Percentiles rank a stretch among this genome's conserved stretches.
Evolutionary conservation across 2,113 vertebrate species (phyloP).

Genomic region (Felis chaus): DNA sequence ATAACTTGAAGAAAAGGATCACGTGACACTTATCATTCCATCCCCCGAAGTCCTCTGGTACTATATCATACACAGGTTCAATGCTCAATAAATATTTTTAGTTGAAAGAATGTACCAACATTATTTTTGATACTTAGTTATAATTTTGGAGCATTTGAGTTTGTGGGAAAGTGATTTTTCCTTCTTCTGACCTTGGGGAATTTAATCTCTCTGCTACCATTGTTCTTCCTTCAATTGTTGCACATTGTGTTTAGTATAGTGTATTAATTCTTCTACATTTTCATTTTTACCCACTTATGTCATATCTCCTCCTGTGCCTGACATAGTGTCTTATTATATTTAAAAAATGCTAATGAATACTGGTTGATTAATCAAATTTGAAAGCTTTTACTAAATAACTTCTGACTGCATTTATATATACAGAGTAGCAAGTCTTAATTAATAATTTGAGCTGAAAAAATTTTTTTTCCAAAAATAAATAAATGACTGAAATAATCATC

Average conservation of each 20-base stretch:
- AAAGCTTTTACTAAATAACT: not conserved
- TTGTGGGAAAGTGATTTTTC: not conserved
- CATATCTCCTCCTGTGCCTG: not conserved
- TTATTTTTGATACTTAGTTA: not conserved
- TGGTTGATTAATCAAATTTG: not conserved
- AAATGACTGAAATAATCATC: not conserved
- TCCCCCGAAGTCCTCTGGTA: not conserved
- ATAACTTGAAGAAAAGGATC: not conserved
- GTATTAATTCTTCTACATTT: not conserved
- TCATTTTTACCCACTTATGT: not conserved
- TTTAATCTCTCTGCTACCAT: not conserved
- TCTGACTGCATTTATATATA: not conserved
- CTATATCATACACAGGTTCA: not conserved
- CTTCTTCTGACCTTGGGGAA: not conserved
- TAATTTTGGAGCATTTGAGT: not conserved
- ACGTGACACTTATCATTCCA: not conserved
- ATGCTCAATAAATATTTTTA: constrained; percentile 27
- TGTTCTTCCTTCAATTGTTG: not conserved
- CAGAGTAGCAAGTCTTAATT: not conserved
- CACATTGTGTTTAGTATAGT: not conserved
- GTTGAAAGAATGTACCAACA: not conserved
- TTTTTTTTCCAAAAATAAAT: not conserved
- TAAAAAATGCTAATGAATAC: not conserved
- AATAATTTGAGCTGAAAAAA: not conserved
- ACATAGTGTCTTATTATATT: not conserved